Percentiles rank a stretch among this genome's conserved stretches.
Evolutionary conservation across 1,140 invertebrate genomes (phyloP).

Genomic region (Drosophila lacteicornis): DNA sequence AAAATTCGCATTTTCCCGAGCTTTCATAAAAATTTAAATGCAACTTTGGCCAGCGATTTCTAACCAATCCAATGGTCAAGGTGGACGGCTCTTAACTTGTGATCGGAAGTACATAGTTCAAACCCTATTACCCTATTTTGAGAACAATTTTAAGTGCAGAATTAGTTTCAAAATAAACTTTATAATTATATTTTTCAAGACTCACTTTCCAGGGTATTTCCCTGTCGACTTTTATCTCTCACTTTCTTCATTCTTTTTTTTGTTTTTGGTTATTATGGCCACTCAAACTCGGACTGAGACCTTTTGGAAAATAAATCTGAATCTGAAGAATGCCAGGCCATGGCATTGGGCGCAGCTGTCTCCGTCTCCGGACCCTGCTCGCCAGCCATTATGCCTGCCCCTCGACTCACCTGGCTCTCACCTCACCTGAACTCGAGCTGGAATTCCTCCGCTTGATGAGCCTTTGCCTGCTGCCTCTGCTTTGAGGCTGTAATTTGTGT

Average conservation of each 20-base stretch:
- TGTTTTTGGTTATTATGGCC: conserved; percentile 61
- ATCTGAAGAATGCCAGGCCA: conserved; percentile 75
- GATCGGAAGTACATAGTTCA: too few relatives aligned
- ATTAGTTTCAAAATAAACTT: background rate
- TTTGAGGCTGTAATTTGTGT: conserved; percentile 80
- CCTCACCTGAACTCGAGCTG: conserved; percentile 26
- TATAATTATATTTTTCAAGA: background rate
- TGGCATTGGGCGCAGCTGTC: conserved; percentile 68
- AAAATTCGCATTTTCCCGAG: too few relatives aligned
- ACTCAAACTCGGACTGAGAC: conserved; percentile 70
- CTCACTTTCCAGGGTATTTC: conserved; percentile 3
- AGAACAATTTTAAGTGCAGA: background rate
- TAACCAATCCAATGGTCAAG: too few relatives aligned
- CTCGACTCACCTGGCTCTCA: conserved; percentile 18
- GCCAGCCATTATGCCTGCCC: conserved; percentile 17
- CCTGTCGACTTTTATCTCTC: background rate
- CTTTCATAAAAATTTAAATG: too few relatives aligned
- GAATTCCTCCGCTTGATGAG: conserved; percentile 70
- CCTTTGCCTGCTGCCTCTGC: conserved; percentile 53
- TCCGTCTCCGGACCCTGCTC: conserved; percentile 29
- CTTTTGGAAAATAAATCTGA: conserved; percentile 81
- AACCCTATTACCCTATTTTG: too few relatives aligned
- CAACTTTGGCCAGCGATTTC: too few relatives aligned
- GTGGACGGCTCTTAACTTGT: too few relatives aligned
- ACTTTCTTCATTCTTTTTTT: conserved; percentile 25